These are phyloP conservation scores for Thymallus thymallus DNA, from an alignment of 2,113 vertebrate genomes.

Conservation along the genomic window DNA sequence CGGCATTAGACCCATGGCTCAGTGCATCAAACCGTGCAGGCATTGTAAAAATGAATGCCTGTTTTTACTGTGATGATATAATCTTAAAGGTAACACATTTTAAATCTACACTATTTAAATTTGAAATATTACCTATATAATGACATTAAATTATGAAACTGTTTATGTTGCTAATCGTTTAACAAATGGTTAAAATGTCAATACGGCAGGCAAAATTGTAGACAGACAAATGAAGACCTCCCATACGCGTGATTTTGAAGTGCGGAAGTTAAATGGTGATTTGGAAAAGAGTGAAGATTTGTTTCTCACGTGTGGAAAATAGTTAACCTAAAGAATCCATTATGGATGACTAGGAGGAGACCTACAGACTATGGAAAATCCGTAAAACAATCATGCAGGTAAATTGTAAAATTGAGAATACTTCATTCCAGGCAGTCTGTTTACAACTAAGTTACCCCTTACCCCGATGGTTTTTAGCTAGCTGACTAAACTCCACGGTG, in stretches of 20 bases:
- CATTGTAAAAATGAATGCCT: too few species aligned
- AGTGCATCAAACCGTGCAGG: too few species aligned
- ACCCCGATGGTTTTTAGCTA: too few species aligned
- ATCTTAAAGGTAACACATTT: too few species aligned
- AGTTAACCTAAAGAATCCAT: neutral
- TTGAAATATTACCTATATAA: neutral
- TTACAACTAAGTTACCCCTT: too few species aligned
- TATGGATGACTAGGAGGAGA: conserved; percentile 98
- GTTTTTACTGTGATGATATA: too few species aligned
- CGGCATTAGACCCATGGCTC: too few species aligned
- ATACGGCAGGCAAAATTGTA: neutral
- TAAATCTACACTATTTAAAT: neutral
- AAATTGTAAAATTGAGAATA: too few species aligned
- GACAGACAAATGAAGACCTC: neutral
- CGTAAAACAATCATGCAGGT: conserved; percentile 98
- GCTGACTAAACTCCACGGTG: too few species aligned
- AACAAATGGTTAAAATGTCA: neutral
- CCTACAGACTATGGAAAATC: conserved; percentile 94
- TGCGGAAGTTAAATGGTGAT: neutral
- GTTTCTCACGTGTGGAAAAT: neutral
- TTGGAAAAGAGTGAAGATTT: neutral
- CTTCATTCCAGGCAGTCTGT: too few species aligned
- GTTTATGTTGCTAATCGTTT: neutral
- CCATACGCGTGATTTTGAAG: neutral
- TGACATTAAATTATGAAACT: neutral